Percentiles rank a stretch among this genome's conserved stretches.
These are phyloP conservation scores for Macaria liturata DNA, from an alignment of 2,888 invertebrate genomes.

Conservation along the genomic window DNA sequence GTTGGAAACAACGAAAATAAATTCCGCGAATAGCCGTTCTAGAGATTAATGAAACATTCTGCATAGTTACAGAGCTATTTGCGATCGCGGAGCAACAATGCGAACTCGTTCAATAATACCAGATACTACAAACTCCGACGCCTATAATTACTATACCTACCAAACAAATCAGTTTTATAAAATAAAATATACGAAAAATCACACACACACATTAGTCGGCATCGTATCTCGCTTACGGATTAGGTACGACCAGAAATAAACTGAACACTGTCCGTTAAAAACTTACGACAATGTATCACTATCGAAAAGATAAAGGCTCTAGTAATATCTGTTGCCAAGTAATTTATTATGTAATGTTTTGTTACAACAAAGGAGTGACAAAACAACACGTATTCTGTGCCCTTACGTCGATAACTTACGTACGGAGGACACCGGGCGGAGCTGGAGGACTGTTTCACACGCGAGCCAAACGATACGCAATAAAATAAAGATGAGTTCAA, in stretches of 20 bases:
- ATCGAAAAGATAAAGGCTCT: constrained; percentile 28
- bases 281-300: constrained; percentile 20
- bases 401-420: constrained; percentile 10
- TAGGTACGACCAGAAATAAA: constrained; percentile 6
- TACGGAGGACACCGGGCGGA: constrained; percentile 1
- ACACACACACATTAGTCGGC: constrained; percentile 8
- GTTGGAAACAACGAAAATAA: constrained; percentile 1
- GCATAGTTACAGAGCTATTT: constrained; percentile 12
- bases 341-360: constrained; percentile 28
- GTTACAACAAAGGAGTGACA: constrained; percentile 19
- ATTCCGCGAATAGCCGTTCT: constrained; percentile 7
- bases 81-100: constrained; percentile 5
- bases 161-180: background rate
- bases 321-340: constrained; percentile 27
- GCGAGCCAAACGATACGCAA: constrained; percentile 1
- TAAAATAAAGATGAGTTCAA: constrained; percentile 1
- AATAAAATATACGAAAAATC: background rate
- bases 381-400: too few relatives aligned
- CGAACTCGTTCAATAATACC: constrained; percentile 3
- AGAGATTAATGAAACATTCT: constrained; percentile 8
- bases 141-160: background rate
- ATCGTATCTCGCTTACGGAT: constrained; percentile 20
- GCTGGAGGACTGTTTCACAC: background rate
- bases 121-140: background rate
- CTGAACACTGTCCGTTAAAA: too few relatives aligned